Evolutionary conservation across 2,113 vertebrate genomes (phyloP).

Genomic region (Saguinus imperator): DNA sequence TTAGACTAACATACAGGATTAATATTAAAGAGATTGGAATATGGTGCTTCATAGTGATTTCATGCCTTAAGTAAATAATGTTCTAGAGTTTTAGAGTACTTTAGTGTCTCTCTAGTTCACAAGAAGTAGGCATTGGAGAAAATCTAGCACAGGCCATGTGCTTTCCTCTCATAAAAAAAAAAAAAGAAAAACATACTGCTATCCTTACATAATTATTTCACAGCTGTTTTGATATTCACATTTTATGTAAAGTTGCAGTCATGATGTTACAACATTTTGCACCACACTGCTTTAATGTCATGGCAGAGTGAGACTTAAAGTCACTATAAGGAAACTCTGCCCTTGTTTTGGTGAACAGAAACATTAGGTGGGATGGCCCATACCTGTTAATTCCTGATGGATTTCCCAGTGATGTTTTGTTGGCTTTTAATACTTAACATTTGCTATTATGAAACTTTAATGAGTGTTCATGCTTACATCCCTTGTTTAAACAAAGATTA

Average conservation of each 20-base stretch:
- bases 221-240: background rate
- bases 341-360: background rate
- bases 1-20: background rate
- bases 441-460: background rate
- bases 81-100: background rate
- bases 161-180: background rate
- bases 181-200: background rate
- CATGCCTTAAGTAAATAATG: conserved; percentile 18
- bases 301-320: background rate
- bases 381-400: background rate
- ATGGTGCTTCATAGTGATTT: background rate
- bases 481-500: background rate
- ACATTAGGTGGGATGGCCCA: background rate
- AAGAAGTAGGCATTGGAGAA: background rate
- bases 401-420: background rate
- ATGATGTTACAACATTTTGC: background rate
- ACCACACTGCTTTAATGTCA: background rate
- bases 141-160: background rate
- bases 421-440: background rate
- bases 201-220: background rate
- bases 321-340: background rate
- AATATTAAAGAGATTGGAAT: conserved; percentile 34
- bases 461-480: background rate
- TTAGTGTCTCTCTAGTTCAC: conserved; percentile 9
- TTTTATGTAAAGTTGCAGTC: background rate